Percentiles rank a stretch among this genome's conserved stretches.
Conservation (phyloP, 2,113 vertebrate genomes). For the Vulpes ferrilata region DNA sequence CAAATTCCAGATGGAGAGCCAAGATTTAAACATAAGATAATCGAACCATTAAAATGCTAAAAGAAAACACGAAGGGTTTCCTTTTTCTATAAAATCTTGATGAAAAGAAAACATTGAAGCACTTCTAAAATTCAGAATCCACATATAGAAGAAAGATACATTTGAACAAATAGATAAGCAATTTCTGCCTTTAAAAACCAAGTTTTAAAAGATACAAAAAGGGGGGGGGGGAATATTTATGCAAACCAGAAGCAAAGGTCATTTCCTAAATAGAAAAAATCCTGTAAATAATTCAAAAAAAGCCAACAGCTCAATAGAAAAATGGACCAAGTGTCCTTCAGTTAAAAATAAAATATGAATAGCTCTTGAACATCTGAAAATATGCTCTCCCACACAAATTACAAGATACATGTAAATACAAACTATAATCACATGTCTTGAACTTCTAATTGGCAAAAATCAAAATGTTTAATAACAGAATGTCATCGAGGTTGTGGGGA, state of each 20-base stretch:
- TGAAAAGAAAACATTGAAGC: neutral
- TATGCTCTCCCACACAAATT: neutral
- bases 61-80: neutral
- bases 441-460: slow-evolving; percentile 70
- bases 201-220: slow-evolving; percentile 3
- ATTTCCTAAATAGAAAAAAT: slow-evolving; percentile 22
- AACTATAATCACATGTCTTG: slow-evolving; percentile 29
- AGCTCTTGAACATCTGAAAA: slow-evolving; percentile 36
- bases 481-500: neutral
- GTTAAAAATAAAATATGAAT: slow-evolving; percentile 6
- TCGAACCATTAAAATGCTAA: slow-evolving; percentile 39
- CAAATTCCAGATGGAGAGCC: slow-evolving; percentile 67
- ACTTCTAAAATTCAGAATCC: slow-evolving; percentile 22
- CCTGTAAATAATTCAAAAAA: slow-evolving; percentile 5
- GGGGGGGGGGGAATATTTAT: neutral
- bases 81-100: neutral
- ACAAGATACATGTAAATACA: slow-evolving; percentile 25
- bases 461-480: slow-evolving; percentile 59
- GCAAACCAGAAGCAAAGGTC: neutral
- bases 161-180: slow-evolving; percentile 49
- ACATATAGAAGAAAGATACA: neutral
- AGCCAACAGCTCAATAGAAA: slow-evolving; percentile 1
- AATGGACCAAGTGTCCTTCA: neutral
- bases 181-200: slow-evolving; percentile 37
- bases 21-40: slow-evolving; percentile 70